Conservation (phyloP, 2,113 vertebrate species). For the Propithecus coquereli region DNA sequence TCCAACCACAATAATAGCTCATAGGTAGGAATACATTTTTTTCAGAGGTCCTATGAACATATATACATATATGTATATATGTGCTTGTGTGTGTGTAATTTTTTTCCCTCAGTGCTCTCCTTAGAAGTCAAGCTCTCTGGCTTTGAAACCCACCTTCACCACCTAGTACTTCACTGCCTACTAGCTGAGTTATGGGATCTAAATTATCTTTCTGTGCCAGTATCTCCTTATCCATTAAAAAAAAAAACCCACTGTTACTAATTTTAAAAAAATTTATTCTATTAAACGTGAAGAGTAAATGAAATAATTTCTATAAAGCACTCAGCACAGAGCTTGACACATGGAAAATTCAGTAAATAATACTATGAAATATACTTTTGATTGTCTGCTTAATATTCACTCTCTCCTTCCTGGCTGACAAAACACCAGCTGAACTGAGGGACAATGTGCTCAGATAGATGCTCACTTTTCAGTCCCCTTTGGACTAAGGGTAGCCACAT, state of each 20-base stretch:
- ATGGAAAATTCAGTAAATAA: neutral
- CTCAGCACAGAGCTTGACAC: neutral
- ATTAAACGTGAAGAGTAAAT: neutral
- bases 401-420: neutral
- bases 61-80: too few species aligned
- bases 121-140: neutral
- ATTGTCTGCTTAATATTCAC: neutral
- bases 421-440: neutral
- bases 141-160: neutral
- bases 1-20: neutral
- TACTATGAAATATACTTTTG: neutral
- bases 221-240: neutral
- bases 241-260: neutral
- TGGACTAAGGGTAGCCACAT: neutral
- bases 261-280: neutral
- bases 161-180: neutral
- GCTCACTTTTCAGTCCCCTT: neutral
- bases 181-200: neutral
- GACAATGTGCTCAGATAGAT: neutral
- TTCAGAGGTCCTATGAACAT: neutral
- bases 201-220: neutral
- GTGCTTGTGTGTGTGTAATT: too few species aligned
- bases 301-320: neutral
- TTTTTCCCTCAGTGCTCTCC: too few species aligned
- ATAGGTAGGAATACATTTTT: neutral